Percentiles rank a stretch among this genome's conserved stretches.
Evolutionary conservation across 2,888 invertebrate genomes (phyloP).

Genomic region (Galerucella pusilla): DNA sequence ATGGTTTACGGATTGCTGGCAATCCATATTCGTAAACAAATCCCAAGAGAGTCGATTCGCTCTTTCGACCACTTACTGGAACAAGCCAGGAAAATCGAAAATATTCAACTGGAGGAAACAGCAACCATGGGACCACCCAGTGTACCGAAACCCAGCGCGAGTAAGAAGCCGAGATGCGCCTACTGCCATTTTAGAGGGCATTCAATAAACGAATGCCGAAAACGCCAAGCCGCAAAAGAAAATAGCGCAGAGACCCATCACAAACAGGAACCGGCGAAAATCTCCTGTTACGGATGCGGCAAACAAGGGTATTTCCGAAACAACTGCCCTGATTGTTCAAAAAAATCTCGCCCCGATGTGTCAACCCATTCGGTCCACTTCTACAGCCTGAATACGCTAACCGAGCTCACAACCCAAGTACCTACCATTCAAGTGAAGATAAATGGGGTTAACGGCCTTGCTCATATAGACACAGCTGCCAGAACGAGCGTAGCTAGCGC

Average conservation of each 20-base stretch:
- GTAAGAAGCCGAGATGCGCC: slow-evolving; percentile 3
- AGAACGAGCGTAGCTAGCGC: slow-evolving; percentile 25
- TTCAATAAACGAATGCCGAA: slow-evolving; percentile 9
- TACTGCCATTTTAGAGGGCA: slow-evolving; percentile 23
- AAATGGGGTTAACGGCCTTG: slow-evolving; percentile 15
- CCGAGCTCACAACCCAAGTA: neutral
- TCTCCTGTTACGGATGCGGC: slow-evolving; percentile 18
- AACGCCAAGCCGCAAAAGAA: neutral
- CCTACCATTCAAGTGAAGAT: slow-evolving; percentile 17
- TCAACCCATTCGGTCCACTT: neutral
- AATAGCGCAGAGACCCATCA: neutral
- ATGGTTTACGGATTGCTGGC: too few relatives aligned
- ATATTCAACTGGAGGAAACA: too few relatives aligned
- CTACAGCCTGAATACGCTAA: neutral
- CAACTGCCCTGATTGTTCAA: too few relatives aligned
- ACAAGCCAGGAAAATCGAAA: too few relatives aligned
- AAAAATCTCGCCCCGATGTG: too few relatives aligned
- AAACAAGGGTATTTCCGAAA: too few relatives aligned
- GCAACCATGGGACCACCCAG: too few relatives aligned
- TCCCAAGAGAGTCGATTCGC: too few relatives aligned
- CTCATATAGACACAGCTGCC: slow-evolving; percentile 31
- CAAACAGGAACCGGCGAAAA: neutral
- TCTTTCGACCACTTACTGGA: too few relatives aligned
- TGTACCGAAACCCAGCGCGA: too few relatives aligned
- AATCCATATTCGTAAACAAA: too few relatives aligned